Evolutionary conservation across 2,888 invertebrate genomes (phyloP).

Genomic region (Synanthedon vespiformis): DNA sequence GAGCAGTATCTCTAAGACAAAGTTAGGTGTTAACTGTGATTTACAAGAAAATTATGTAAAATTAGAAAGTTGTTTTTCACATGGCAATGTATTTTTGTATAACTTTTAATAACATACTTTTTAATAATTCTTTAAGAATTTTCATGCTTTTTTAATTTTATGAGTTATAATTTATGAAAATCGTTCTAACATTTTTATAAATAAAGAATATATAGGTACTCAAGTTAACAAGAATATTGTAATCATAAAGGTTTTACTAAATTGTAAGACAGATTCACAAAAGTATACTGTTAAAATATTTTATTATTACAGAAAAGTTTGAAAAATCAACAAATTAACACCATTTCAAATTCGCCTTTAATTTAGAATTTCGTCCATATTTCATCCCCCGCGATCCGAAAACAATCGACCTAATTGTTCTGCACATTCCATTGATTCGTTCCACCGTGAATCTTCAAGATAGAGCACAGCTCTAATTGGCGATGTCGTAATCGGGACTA

Average conservation of each 20-base stretch:
- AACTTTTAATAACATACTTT: background rate
- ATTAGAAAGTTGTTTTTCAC: background rate
- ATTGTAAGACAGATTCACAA: too few species aligned
- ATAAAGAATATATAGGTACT: too few species aligned
- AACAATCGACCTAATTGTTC: constrained; percentile 11
- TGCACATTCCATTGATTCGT: constrained; percentile 15
- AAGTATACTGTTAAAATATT: too few species aligned
- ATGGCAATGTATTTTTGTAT: background rate
- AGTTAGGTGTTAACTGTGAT: background rate
- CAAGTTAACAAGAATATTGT: too few species aligned
- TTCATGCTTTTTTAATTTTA: too few species aligned
- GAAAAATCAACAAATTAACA: background rate
- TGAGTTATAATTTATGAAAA: too few species aligned
- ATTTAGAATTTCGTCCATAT: background rate
- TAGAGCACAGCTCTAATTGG: constrained; percentile 5
- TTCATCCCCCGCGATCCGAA: constrained; percentile 10
- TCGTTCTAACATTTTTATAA: too few species aligned
- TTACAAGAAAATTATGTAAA: background rate
- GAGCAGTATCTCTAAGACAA: background rate
- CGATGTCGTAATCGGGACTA: constrained; percentile 4
- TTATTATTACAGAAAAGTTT: too few species aligned
- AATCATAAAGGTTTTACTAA: too few species aligned
- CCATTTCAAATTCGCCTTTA: background rate
- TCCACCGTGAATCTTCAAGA: constrained; percentile 12
- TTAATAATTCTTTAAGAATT: background rate